A percentile compares a stretch with the other conserved stretches of the same genome.
Conservation (phyloP, 2,113 vertebrate species). For the Callorhinus ursinus region DNA sequence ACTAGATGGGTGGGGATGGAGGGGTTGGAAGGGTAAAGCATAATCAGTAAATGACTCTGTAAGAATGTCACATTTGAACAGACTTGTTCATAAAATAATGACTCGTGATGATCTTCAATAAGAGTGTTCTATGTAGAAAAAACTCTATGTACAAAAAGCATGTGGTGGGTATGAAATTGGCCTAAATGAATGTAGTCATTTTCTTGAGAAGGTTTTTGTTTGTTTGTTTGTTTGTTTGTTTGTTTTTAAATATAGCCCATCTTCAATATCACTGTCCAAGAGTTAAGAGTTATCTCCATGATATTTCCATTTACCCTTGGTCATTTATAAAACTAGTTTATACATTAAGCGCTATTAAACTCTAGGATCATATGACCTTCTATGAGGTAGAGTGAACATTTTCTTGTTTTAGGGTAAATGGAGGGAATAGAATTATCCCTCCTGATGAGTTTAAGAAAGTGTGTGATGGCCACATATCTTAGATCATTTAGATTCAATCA, state of each 20-base stretch:
- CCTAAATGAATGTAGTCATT: not conserved
- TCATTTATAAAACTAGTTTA: not conserved
- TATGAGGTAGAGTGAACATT: not conserved
- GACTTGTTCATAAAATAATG: not conserved
- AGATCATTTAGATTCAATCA: constrained; percentile 53
- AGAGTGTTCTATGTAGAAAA: not conserved
- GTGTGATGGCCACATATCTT: not conserved
- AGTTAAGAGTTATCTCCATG: not conserved
- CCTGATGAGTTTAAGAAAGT: not conserved
- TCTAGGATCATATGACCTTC: not conserved
- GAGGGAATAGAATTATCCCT: not conserved
- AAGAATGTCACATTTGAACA: not conserved
- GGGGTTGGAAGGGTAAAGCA: not conserved
- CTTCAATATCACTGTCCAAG: not conserved
- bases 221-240: not conserved
- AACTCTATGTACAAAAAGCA: not conserved
- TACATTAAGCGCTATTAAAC: not conserved
- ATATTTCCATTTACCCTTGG: not conserved
- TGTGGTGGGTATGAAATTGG: not conserved
- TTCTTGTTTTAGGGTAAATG: not conserved
- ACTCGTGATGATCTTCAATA: not conserved
- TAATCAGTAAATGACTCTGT: not conserved
- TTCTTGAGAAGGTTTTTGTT: not conserved
- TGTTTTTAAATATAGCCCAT: not conserved
- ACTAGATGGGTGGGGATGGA: not conserved